Conservation (phyloP, 2,797 vertebrate species). For the Vipera latastei region DNA sequence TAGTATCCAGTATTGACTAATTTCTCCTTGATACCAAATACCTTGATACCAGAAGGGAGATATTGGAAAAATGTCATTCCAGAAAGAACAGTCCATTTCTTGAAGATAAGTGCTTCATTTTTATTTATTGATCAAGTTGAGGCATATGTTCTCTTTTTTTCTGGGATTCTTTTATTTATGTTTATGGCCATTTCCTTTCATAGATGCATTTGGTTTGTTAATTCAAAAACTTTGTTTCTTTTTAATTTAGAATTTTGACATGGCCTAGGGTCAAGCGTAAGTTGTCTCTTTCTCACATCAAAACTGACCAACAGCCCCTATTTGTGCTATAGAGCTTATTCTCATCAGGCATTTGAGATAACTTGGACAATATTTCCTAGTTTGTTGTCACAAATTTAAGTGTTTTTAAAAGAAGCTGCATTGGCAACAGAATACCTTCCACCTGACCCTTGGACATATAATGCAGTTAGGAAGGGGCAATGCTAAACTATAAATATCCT, state of each 20-base stretch:
- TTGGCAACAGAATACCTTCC: not conserved
- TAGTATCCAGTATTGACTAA: conserved; percentile 46
- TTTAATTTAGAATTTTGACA: not conserved
- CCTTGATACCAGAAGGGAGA: too few relatives aligned
- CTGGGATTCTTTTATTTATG: not conserved
- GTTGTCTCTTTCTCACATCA: not conserved
- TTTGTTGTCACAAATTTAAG: not conserved
- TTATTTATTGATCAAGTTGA: not conserved
- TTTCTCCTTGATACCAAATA: not conserved
- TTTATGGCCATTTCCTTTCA: not conserved
- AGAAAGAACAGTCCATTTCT: not conserved
- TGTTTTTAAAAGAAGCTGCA: not conserved
- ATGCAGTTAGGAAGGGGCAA: not conserved
- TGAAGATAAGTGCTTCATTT: not conserved
- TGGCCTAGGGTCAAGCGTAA: not conserved
- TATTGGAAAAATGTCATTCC: not conserved
- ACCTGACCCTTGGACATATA: not conserved
- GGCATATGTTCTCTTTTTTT: not conserved
- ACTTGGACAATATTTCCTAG: not conserved
- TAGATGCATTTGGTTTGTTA: not conserved
- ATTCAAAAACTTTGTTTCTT: not conserved
- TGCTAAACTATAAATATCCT: not conserved
- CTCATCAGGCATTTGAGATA: not conserved
- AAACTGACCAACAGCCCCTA: not conserved
- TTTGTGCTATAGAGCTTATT: not conserved